Conservation (phyloP, 1,140 invertebrate species). For the Samia ricini region DNA sequence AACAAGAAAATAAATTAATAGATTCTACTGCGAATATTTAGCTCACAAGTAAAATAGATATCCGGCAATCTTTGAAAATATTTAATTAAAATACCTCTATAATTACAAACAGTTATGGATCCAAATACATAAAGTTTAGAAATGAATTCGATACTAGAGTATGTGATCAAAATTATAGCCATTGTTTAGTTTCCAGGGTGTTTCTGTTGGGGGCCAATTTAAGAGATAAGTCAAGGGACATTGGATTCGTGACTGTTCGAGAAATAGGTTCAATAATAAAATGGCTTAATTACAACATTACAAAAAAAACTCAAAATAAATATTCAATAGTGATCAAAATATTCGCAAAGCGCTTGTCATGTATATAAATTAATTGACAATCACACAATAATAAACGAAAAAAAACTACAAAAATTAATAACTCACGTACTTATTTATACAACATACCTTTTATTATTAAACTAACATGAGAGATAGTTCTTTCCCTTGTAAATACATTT, state of each 20-base stretch:
- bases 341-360: constrained; percentile 1
- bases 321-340: background rate
- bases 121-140: no score
- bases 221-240: no score
- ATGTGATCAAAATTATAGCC: no score
- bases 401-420: constrained; percentile 22
- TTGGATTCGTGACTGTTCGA: no score
- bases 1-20: background rate
- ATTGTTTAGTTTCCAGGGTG: no score
- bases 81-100: no score
- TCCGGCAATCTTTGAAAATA: no score
- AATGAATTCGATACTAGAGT: no score
- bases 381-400: constrained; percentile 25
- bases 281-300: no score
- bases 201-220: no score
- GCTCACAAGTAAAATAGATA: background rate
- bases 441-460: constrained; percentile 5
- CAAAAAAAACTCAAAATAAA: constrained; percentile 2
- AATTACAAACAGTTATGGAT: no score
- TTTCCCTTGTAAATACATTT: background rate
- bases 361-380: constrained; percentile 16
- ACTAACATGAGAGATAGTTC: constrained; percentile 9
- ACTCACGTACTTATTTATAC: constrained; percentile 20
- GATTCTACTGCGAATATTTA: background rate
- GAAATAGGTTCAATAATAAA: no score